Evolutionary conservation across 2,113 vertebrate species (phyloP).

Genomic region (Gorsachius goisagi): DNA sequence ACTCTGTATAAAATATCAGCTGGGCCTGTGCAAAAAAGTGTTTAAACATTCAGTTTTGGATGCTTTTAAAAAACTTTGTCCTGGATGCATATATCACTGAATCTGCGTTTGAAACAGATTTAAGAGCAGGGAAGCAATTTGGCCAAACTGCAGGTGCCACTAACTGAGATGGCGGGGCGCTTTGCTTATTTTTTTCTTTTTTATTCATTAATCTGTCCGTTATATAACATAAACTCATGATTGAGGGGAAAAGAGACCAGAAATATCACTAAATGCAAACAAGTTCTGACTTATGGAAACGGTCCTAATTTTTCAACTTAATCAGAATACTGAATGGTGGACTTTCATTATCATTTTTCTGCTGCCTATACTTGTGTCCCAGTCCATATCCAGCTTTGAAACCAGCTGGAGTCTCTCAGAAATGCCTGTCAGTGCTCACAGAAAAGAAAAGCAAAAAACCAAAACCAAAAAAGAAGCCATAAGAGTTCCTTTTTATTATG

Average conservation of each 20-base stretch:
- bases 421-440: background rate
- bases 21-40: background rate
- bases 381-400: background rate
- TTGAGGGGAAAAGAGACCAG: background rate
- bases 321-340: background rate
- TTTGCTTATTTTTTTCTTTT: background rate
- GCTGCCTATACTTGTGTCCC: background rate
- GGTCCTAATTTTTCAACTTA: background rate
- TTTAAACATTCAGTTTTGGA: background rate
- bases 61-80: background rate
- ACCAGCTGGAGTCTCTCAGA: background rate
- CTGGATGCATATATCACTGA: background rate
- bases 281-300: background rate
- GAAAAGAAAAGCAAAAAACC: background rate
- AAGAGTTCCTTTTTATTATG: background rate
- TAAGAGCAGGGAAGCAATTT: background rate
- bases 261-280: slow-evolving; percentile 38
- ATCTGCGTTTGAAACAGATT: background rate
- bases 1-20: background rate
- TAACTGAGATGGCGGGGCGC: background rate
- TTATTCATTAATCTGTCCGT: background rate
- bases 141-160: background rate
- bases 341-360: background rate
- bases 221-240: background rate
- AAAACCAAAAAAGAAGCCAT: background rate